A percentile compares a stretch with the other conserved stretches of the same genome.
phyloP scores from a whole-genome alignment of 2,113 vertebrate genomes.

The Tauraco erythrolophus region DNA sequence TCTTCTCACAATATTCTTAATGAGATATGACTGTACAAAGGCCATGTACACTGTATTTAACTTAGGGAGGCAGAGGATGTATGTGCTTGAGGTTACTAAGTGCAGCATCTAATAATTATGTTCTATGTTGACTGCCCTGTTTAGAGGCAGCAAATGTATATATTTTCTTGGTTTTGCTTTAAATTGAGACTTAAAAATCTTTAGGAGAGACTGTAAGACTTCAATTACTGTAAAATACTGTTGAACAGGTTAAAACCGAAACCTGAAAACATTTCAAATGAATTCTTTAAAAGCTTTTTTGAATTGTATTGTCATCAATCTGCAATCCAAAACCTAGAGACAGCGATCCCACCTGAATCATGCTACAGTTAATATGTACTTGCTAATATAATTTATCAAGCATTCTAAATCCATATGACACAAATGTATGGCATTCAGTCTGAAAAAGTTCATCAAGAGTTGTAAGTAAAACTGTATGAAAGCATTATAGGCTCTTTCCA shows the following conservation, averaged over 20 bases:
- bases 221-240: background rate
- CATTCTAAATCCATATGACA: conserved; percentile 15
- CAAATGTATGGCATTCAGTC: background rate
- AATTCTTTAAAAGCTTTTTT: conserved; percentile 27
- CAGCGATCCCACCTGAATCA: conserved; percentile 21
- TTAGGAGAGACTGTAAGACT: background rate
- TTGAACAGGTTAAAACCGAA: background rate
- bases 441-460: conserved; percentile 48
- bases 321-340: background rate
- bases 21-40: background rate
- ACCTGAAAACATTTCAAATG: background rate
- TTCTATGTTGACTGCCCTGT: background rate
- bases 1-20: background rate
- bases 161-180: background rate
- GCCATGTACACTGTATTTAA: background rate
- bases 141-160: background rate
- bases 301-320: background rate
- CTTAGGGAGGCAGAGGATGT: background rate
- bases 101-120: background rate
- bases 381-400: conserved; percentile 37
- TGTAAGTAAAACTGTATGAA: conserved; percentile 29
- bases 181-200: background rate
- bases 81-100: conserved; percentile 5
- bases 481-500: background rate
- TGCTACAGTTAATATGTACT: conserved; percentile 13